A percentile compares a stretch with the other conserved stretches of the same genome.
Conservation (phyloP, 2,797 vertebrate genomes). For the Notamacropus eugenii region DNA sequence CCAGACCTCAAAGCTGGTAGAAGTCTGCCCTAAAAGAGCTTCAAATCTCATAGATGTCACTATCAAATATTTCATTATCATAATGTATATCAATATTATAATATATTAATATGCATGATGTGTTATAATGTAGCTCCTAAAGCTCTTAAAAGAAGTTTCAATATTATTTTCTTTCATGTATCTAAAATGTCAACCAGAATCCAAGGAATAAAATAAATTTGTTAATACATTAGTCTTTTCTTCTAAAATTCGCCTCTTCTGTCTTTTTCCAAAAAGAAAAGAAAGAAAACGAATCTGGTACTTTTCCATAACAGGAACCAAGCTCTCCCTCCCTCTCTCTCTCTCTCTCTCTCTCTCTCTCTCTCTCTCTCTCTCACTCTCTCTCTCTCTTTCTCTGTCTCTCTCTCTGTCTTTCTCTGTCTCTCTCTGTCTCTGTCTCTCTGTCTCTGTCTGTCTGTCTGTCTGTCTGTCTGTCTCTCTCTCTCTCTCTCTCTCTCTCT, state of each 20-base stretch:
- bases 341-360: too few species aligned
- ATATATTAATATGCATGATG: slow-evolving; percentile 1
- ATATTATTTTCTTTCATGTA: background rate
- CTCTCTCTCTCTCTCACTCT: too few species aligned
- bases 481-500: too few species aligned
- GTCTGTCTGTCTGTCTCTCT: too few species aligned
- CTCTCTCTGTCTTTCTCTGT: too few species aligned
- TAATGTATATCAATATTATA: background rate
- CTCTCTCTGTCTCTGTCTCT: too few species aligned
- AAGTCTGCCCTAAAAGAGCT: slow-evolving; percentile 5
- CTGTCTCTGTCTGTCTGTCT: too few species aligned
- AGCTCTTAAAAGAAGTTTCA: slow-evolving; percentile 9
- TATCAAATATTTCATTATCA: slow-evolving; percentile 19
- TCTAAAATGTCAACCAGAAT: slow-evolving; percentile 41
- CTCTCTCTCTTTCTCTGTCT: too few species aligned
- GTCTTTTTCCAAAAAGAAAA: slow-evolving; percentile 61
- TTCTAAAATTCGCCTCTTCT: slow-evolving; percentile 32
- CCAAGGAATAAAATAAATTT: background rate
- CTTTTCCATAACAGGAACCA: slow-evolving; percentile 68
- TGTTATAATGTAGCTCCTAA: background rate
- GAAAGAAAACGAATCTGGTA: slow-evolving; percentile 56
- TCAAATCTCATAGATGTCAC: slow-evolving; percentile 19
- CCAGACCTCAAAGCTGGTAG: slow-evolving; percentile 32
- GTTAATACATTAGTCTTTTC: slow-evolving; percentile 39
- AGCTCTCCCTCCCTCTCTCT: background rate